Evolutionary conservation across 1,140 invertebrate species (phyloP).

Genomic region (Uloborus diversus): DNA sequence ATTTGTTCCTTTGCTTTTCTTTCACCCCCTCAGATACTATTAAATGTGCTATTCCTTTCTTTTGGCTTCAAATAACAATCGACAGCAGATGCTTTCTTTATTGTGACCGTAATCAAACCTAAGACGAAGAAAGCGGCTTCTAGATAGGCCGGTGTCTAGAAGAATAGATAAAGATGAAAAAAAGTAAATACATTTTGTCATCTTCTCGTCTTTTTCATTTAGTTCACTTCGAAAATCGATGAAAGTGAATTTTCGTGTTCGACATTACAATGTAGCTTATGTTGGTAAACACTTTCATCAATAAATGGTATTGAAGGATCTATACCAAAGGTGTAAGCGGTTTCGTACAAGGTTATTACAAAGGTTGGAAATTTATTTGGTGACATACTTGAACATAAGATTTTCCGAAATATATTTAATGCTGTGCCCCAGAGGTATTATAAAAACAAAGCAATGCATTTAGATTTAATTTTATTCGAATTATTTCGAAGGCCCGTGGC

Average conservation of each 20-base stretch:
- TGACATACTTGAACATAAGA: not conserved
- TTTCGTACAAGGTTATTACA: slow-evolving; percentile 13
- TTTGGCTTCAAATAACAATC: slow-evolving; percentile 49
- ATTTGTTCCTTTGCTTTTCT: slow-evolving; percentile 2
- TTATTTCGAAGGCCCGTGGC: too few species aligned
- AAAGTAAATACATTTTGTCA: slow-evolving; percentile 19
- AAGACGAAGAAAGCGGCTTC: not conserved
- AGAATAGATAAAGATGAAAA: slow-evolving; percentile 4
- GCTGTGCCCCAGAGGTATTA: not conserved
- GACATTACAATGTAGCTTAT: not conserved
- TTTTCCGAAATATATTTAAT: not conserved
- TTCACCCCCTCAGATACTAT: slow-evolving; percentile 18
- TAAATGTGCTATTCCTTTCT: slow-evolving; percentile 37
- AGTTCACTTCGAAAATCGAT: slow-evolving; percentile 22
- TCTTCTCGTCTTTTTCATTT: not conserved
- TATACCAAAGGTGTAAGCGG: not conserved
- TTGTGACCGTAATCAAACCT: slow-evolving; percentile 45
- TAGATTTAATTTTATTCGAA: not conserved
- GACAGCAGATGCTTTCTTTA: slow-evolving; percentile 41
- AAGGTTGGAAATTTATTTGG: not conserved
- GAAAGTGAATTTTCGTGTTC: slow-evolving; percentile 15
- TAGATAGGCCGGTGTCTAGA: not conserved
- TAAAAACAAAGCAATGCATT: not conserved
- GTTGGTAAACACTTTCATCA: not conserved
- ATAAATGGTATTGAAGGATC: not conserved